Evolutionary conservation across 2,797 vertebrate species (phyloP).

Genomic region (Ceryle rudis): DNA sequence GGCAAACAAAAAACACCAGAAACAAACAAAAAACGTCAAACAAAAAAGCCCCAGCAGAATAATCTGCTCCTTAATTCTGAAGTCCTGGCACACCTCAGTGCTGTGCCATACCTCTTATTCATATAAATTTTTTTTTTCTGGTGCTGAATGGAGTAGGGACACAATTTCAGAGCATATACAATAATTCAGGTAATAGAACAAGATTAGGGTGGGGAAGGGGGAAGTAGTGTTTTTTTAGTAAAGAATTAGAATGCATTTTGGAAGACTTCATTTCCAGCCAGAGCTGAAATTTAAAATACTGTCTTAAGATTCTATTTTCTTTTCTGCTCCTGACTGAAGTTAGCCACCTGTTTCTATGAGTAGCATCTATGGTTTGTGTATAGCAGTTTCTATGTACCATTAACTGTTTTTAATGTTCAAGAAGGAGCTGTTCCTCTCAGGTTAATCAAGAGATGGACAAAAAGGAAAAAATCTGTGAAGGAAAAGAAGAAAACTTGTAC

Average conservation of each 20-base stretch:
- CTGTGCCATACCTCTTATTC: background rate
- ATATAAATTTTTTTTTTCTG: background rate
- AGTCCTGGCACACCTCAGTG: background rate
- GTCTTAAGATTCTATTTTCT: background rate
- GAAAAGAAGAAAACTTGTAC: background rate
- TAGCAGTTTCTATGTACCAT: background rate
- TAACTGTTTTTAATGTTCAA: background rate
- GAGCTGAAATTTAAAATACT: background rate
- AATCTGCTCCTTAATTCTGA: background rate
- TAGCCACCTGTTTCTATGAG: background rate
- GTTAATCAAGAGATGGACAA: background rate
- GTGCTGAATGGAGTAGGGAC: background rate
- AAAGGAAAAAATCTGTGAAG: background rate
- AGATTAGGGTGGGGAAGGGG: background rate
- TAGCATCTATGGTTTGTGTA: background rate
- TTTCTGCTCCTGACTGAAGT: background rate
- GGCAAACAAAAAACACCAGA: too few species aligned
- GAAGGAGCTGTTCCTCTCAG: background rate
- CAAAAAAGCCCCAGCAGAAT: background rate
- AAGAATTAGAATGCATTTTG: background rate
- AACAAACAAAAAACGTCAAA: too few species aligned
- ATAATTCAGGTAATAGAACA: background rate
- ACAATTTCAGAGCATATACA: background rate
- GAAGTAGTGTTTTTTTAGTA: background rate
- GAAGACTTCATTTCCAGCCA: background rate